These are phyloP conservation scores for Florisuga fusca DNA, from an alignment of 2,797 vertebrate species.

Conservation along the genomic window DNA sequence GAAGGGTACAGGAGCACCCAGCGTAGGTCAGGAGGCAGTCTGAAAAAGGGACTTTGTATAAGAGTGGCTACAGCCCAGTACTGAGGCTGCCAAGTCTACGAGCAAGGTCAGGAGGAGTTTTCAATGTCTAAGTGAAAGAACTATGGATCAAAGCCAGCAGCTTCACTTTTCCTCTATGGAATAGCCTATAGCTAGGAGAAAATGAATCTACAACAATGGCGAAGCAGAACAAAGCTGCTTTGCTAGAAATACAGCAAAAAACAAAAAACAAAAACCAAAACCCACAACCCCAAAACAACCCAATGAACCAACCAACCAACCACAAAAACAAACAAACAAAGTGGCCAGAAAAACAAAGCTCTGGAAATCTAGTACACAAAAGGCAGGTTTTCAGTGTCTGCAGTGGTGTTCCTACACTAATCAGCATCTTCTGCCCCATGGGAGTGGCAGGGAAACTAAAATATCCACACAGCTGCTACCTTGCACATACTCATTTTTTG, in stretches of 20 bases:
- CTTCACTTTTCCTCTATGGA: not conserved
- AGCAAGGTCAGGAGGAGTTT: not conserved
- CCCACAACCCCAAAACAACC: too few species aligned
- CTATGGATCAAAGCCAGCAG: not conserved
- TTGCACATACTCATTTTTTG: not conserved
- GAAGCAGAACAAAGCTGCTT: constrained; percentile 8
- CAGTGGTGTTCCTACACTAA: rapidly evolving
- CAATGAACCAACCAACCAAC: too few species aligned
- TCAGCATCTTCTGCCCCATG: not conserved
- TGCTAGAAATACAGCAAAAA: not conserved
- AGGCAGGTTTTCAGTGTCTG: not conserved
- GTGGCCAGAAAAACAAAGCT: not conserved
- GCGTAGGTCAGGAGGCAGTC: not conserved
- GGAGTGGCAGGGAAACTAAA: not conserved
- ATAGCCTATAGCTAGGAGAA: not conserved
- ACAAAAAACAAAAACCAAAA: not conserved
- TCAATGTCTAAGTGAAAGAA: not conserved
- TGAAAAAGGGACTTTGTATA: not conserved
- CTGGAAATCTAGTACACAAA: not conserved
- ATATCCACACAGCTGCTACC: not conserved
- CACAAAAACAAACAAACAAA: not conserved
- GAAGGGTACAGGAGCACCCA: not conserved
- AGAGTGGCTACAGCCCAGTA: not conserved
- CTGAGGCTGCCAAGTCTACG: not conserved
- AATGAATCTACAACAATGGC: not conserved